Base-by-base conservation (phyloP, 1,140 invertebrate species). In the Hypothenemus hampei region DNA sequence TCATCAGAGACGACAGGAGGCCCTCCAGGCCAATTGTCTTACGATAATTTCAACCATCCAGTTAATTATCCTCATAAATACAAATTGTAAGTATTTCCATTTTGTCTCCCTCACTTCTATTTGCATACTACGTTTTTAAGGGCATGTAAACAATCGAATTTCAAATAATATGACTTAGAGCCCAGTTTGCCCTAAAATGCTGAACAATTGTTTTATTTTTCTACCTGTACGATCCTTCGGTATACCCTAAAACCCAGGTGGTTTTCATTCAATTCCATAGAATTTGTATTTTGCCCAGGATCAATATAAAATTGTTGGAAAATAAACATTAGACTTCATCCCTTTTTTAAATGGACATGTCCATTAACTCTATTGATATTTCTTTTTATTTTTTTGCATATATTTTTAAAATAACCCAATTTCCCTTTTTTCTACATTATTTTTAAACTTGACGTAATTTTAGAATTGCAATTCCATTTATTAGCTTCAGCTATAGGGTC, bases 11-110 rank as follows among this genome's bases (percentile, higher is more conserved):
- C 52, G 49, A 67, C 31, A 61, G n/a, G n/a, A n/a, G 59, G 57
- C 62, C 64, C 61, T 45, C 66, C 63, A 55, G 62, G 58, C 59
- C 57, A 69, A 49, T 59, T 69, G 47, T 35, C 70, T 58, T 71
- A 72, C 54, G 67, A 69, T 16, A 65, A 64, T 26, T 70, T 68
- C 53, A 65, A 62, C 60, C 69, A 72, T 47, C 69, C 69, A 22
- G 59, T 69, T 26, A 64, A 60, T 61, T 68, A 68, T 55, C 61
- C 65, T 29, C 71, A 72, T 58, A 70, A 72, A 62, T 73, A 68
- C 58, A 72, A 69, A 61, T 52, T 73, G 71, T 72, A 63, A 72
- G 69, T 71, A 67, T 35, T 13, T 4, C 22, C n/a, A 24, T 48
- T 36, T 37, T 39, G 33, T 41, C 52, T 18, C 47, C 22, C 24